Conservation (phyloP, 1,140 invertebrate genomes). For the Temnothorax curvispinosus region DNA sequence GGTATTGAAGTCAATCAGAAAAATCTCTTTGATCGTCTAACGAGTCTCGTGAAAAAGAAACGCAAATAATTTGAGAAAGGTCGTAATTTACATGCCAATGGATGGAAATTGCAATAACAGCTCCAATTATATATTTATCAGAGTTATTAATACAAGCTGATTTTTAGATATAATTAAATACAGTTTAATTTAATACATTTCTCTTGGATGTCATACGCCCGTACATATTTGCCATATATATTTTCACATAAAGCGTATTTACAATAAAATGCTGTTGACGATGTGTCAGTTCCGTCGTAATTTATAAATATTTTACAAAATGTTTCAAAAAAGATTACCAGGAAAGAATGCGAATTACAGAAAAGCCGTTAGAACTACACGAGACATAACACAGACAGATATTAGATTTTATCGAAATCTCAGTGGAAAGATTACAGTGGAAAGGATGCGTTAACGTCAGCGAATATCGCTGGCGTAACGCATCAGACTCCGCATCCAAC, state of each 20-base stretch:
- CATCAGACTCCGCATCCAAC: slow-evolving; percentile 1
- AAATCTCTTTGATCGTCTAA: slow-evolving; percentile 39
- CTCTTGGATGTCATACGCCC: background rate
- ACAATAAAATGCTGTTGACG: background rate
- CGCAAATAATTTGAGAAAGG: background rate
- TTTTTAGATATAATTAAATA: slow-evolving; percentile 47
- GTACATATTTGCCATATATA: background rate
- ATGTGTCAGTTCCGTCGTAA: background rate
- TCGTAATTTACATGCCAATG: slow-evolving; percentile 11
- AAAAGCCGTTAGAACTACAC: background rate
- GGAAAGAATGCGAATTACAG: background rate
- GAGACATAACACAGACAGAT: slow-evolving; percentile 13
- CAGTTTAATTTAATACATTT: background rate
- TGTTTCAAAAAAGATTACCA: background rate
- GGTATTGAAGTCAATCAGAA: slow-evolving; percentile 6
- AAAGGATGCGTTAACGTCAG: slow-evolving; percentile 24
- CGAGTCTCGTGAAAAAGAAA: background rate
- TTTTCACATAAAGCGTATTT: background rate
- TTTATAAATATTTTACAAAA: background rate
- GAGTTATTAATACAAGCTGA: background rate
- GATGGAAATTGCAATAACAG: slow-evolving; percentile 20
- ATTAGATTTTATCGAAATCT: slow-evolving; percentile 29
- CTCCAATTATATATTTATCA: background rate
- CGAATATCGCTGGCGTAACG: background rate
- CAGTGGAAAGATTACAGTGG: background rate